Evolutionary conservation across 2,113 vertebrate genomes (phyloP).

Genomic region (Hemichromis elongatus): DNA sequence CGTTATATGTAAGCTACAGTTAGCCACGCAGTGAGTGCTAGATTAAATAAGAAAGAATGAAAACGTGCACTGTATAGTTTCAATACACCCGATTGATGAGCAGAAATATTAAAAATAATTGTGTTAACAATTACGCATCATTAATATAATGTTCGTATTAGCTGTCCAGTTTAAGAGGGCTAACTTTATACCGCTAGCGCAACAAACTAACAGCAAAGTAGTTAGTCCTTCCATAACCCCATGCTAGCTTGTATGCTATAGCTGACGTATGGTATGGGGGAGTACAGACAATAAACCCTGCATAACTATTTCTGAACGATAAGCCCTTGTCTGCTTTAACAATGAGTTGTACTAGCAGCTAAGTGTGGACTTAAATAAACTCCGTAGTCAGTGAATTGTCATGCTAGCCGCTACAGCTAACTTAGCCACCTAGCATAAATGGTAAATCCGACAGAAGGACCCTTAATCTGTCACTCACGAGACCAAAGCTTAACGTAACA

Average conservation of each 20-base stretch:
- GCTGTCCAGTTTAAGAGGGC: background rate
- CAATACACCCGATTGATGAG: background rate
- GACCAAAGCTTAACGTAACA: slow-evolving; percentile 41
- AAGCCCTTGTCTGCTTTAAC: no score
- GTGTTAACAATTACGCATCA: background rate
- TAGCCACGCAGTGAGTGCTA: background rate
- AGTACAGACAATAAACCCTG: background rate
- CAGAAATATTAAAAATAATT: background rate
- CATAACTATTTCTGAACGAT: background rate
- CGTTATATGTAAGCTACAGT: background rate
- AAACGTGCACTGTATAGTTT: background rate
- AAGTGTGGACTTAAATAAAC: background rate
- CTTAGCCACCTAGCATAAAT: slow-evolving; percentile 29
- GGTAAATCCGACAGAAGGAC: slow-evolving; percentile 58
- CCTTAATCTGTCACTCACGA: slow-evolving; percentile 62
- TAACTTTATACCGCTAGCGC: background rate
- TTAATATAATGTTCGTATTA: background rate
- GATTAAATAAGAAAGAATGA: background rate
- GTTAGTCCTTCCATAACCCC: background rate
- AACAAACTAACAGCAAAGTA: slow-evolving; percentile 16
- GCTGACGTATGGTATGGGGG: background rate
- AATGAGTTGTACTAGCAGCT: background rate
- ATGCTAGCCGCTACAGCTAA: slow-evolving; percentile 28
- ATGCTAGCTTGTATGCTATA: background rate
- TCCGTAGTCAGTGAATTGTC: background rate